Evolutionary conservation across 2,888 invertebrate genomes (phyloP), one percentile per base, ranked within the genome.

Genomic region (Trissoscelio sp.): DNA sequence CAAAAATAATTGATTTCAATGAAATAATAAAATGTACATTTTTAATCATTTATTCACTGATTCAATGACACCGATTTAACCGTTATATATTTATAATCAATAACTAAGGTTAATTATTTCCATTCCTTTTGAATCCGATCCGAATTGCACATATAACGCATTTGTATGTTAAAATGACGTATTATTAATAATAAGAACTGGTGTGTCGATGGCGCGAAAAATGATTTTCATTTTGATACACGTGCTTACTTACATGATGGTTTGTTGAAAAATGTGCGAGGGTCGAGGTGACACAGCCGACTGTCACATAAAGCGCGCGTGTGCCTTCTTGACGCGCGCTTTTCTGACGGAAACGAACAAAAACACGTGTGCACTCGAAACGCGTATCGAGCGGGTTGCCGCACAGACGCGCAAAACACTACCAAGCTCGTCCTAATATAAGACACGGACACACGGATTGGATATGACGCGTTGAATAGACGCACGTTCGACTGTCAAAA

Each of bases 341-440:
- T 53, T 42, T 74, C 18, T 2, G 12, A 44, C 58, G 16, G 6
- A 14, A 62, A 57, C 22, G 51, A n/a, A 62, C 69, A 31, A 66
- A 60, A 72, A 75, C 79, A 79, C 79, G 79, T 79, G 79, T 66
- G 58, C 57, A 39, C 58, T 48, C 46, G 44, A 51, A 66, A 66
- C 58, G 51, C 42, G 22, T 79, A 79, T 79, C 79, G 79, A 79
- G 72, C 72, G 79, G 72, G 72, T 72, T 66, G 53, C 55, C 55
- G 67, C 69, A 69, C 62, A 77, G 77, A 55, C 69, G 77, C 77
- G 77, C 51, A 20, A 44, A 69, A 37, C 55, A 46, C 44, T 18
- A 46, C 28, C 24, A 24, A 31, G 44, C 11, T 44, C 1, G 28
- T 44, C 31, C 53, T 9, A 53, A 53, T 9, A 24, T n/a, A 18